Percentiles rank a stretch among this genome's conserved stretches.
These are phyloP conservation scores for Diplolepis rosae DNA, from an alignment of 2,888 invertebrate species.

Conservation along the genomic window DNA sequence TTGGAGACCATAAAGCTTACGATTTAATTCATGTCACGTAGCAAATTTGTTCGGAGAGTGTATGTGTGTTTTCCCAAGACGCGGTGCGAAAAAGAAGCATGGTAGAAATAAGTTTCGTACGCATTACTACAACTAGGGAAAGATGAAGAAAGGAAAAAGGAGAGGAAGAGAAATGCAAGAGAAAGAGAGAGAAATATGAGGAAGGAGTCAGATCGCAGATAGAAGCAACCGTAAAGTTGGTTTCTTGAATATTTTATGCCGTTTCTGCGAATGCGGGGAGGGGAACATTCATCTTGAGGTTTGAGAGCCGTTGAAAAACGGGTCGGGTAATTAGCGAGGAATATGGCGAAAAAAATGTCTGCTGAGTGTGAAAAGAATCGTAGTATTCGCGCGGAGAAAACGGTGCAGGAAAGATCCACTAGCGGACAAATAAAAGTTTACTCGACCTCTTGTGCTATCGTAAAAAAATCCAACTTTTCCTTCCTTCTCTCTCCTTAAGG, in stretches of 20 bases:
- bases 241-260: slow-evolving; percentile 65
- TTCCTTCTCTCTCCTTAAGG: slow-evolving; percentile 37
- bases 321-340: slow-evolving; percentile 64
- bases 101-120: slow-evolving; percentile 30
- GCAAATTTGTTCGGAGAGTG: slow-evolving; percentile 16
- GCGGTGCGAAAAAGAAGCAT: slow-evolving; percentile 17
- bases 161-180: slow-evolving; percentile 21
- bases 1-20: slow-evolving; percentile 21
- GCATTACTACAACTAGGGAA: slow-evolving; percentile 20
- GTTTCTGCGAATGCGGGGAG: slow-evolving; percentile 52
- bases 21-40: slow-evolving; percentile 32
- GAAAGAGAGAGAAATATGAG: slow-evolving; percentile 21
- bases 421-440: slow-evolving; percentile 59
- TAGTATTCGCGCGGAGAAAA: slow-evolving; percentile 41
- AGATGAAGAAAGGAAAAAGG: slow-evolving; percentile 21
- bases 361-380: slow-evolving; percentile 60
- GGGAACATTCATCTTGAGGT: slow-evolving; percentile 43
- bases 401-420: slow-evolving; percentile 46
- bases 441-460: slow-evolving; percentile 30
- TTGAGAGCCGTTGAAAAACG: slow-evolving; percentile 54
- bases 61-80: slow-evolving; percentile 18
- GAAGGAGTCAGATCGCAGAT: slow-evolving; percentile 33
- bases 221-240: slow-evolving; percentile 45
- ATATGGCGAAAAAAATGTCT: slow-evolving; percentile 59
- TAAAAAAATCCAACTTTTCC: slow-evolving; percentile 42